Evolutionary conservation across 2,888 invertebrate genomes (phyloP), one percentile per base, ranked within the genome.

Genomic region (Dioctria rufipes): DNA sequence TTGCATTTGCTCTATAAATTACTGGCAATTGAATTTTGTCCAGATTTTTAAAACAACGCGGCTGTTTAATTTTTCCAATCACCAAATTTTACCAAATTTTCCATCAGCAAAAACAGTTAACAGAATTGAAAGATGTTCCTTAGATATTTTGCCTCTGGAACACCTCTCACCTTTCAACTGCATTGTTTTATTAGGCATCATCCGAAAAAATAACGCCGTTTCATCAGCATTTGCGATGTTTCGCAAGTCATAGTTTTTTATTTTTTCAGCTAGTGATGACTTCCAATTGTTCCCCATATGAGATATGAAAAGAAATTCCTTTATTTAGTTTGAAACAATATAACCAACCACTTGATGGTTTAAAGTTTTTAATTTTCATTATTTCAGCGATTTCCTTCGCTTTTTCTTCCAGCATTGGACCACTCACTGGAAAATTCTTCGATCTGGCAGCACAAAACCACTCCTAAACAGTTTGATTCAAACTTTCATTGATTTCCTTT

Each of bases 111-210:
- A 61, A 25, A 61, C 61, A 4, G 37, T 37, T 3, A 61, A 1
- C 8, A 61, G 25, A 61, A 61, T 37, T 25, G 61, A 25, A 11
- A 61, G 8, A 3, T 3, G 61, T 37, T 61, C 8, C 25, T 61
- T 61, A 3, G 3, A 61, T 25, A 61, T 61, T 3, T 61, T 61
- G 2, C 61, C 61, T 8, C 61, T 25, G 8, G 3, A 37, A 61
- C 61, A 61, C 8, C 37, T 13, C 25, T 40, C 37, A 3, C 61
- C 61, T 37, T 61, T 61, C 37, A 61, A 61, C 4, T 61, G 61
- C 61, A 61, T 61, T 37, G 37, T 61, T 13, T 58, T 58, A n/a
- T 58, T 58, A n/a, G 58, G 58, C 13, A 58, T 5, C 58, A 58
- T 58, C 11, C 37, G n/a, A 61, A 37, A 61, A 13, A 61, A 61